Evolutionary conservation across 2,113 vertebrate genomes (phyloP), one percentile per base, ranked within the genome.

Genomic region (Lepus europaeus): DNA sequence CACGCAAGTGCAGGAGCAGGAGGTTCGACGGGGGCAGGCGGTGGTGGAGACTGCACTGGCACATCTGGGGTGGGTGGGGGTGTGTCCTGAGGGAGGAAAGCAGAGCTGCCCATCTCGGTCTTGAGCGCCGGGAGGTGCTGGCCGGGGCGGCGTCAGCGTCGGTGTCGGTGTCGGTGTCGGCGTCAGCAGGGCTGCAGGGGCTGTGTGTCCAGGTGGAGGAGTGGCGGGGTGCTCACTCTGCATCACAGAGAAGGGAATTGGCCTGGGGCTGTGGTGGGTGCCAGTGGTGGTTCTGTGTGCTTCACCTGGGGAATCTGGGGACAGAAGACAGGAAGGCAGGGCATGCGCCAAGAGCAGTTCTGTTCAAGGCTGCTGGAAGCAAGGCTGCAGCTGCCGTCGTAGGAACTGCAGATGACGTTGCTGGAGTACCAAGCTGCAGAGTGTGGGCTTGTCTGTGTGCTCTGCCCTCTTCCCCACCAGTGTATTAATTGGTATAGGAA

Each of bases 361-460:
- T 74, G 5, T 90, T 90, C 92, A 63, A 96, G 97, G 97, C 97
- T 97, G 45, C 90, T 83, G 96, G 97, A 97, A 95, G 97, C 93
- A 9, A 45, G 88, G 79, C 97, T 94, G 91, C 97, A 84, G 96
- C 97, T 98, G 96, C 97, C 97, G 96, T 93, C 93, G 79, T 14
- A 59, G 96, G 97, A 98, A 96, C 96, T 96, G 78, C 95, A 97
- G 79, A 78, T 77, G 73, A 20, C 76, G 83, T 78, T 92, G 31
- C 83, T 45, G 17, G 53, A 56, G 17, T 53, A 61, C 19, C 70
- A 3, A 90, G 29, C 76, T 82, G 51, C 95, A 93, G 89, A 96
- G 68, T 19, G 9, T 5, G 72, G 90, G 96, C 79, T 91, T 82
- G 23, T 94, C 79, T 69, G 63, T 63, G 53, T 93, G 27, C 73